Percentiles rank a stretch among this genome's conserved stretches.
Evolutionary conservation across 23 tunicate genomes (phyloP).

Genomic region (Diplosoma virens): DNA sequence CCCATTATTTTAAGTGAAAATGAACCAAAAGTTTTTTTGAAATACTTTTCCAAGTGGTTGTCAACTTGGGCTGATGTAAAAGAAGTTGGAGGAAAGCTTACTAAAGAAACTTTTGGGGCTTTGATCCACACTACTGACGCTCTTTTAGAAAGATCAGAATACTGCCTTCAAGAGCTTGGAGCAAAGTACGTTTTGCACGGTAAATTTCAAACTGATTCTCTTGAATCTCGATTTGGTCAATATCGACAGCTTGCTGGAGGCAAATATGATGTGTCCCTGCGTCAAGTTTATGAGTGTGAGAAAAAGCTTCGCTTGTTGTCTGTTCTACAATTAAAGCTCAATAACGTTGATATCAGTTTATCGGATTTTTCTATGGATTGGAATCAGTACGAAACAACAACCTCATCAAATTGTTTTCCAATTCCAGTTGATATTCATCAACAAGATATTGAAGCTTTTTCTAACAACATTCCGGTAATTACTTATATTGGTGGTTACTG

Average conservation of each 20-base stretch:
- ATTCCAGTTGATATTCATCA: no score
- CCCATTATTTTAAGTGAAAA: not conserved
- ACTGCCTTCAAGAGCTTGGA: constrained; percentile 22
- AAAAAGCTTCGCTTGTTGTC: constrained; percentile 7
- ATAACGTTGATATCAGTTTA: not conserved
- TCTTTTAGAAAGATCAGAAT: constrained; percentile 11
- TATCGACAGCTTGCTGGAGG: constrained; percentile 21
- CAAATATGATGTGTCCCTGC: constrained; percentile 9
- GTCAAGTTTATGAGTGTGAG: constrained; percentile 29
- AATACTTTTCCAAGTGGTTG: constrained; percentile 9
- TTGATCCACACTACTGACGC: constrained; percentile 10
- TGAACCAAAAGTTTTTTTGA: constrained; percentile 16
- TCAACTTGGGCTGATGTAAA: not conserved
- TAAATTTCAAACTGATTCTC: constrained; percentile 24
- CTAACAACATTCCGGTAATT: no score
- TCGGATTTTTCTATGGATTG: not conserved
- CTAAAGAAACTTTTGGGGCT: not conserved
- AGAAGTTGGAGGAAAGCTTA: not conserved
- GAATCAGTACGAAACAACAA: constrained; percentile 5
- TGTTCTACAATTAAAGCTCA: not conserved
- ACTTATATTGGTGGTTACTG: no score
- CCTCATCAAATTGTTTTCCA: no score
- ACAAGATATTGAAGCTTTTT: no score
- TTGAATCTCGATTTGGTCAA: constrained; percentile 28
- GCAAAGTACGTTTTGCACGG: constrained; percentile 17